Conservation (phyloP, 1,140 invertebrate genomes). For the Hestina assimilis region DNA sequence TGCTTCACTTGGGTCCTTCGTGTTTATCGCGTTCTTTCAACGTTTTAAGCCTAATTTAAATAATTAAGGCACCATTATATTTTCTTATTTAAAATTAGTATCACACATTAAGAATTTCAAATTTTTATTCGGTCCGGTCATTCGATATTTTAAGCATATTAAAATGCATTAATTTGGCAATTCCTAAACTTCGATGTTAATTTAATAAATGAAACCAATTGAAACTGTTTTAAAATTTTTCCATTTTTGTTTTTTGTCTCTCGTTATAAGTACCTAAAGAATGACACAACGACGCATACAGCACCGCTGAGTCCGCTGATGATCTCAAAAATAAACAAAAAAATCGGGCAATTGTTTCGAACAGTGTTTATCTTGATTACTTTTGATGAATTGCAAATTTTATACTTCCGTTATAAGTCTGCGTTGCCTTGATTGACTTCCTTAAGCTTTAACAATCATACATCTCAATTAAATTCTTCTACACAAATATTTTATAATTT, state of each 20-base stretch:
- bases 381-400: slow-evolving; percentile 8
- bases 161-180: background rate
- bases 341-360: background rate
- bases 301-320: background rate
- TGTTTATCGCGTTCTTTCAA: slow-evolving; percentile 25
- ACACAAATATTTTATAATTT: background rate
- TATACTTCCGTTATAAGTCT: background rate
- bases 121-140: background rate
- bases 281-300: no score
- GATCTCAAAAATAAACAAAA: background rate
- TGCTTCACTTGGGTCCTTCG: slow-evolving; percentile 15
- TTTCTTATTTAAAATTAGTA: slow-evolving; percentile 17
- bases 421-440: slow-evolving; percentile 38
- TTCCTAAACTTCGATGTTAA: background rate
- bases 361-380: background rate
- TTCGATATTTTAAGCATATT: background rate
- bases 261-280: no score
- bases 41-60: slow-evolving; percentile 30
- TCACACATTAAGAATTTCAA: slow-evolving; percentile 6
- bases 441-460: slow-evolving; percentile 23
- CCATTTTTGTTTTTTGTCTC: no score
- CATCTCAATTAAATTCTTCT: background rate
- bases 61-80: slow-evolving; percentile 30
- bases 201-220: background rate
- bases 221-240: no score